phyloP scores from a whole-genome alignment of 2,888 invertebrate genomes.

The Micoletzkya japonica region DNA sequence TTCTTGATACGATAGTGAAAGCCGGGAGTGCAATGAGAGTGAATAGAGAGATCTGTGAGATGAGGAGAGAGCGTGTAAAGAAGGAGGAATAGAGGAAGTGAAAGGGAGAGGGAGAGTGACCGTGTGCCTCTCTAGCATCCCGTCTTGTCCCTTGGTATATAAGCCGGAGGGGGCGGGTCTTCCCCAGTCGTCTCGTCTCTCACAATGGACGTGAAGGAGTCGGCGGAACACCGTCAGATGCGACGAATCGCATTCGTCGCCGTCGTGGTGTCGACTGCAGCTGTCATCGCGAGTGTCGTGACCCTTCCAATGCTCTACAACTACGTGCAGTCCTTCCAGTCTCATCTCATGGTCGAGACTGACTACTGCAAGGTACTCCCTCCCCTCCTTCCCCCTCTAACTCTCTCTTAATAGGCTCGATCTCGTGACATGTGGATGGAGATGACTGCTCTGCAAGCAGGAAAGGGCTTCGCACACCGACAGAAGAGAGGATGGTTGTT shows the following conservation, averaged over 20 bases:
- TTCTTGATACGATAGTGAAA: too few relatives aligned
- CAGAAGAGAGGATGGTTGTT: constrained; percentile 57
- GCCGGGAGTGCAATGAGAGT: too few relatives aligned
- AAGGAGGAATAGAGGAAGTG: neutral
- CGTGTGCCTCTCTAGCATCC: neutral
- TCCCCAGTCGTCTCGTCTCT: neutral
- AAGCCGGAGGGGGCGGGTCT: neutral
- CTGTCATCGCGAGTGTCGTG: constrained; percentile 53
- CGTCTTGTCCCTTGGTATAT: neutral
- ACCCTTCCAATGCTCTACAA: constrained; percentile 58
- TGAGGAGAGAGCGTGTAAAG: constrained; percentile 6
- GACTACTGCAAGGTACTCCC: constrained; percentile 51
- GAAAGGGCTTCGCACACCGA: constrained; percentile 49
- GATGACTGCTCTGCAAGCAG: constrained; percentile 57
- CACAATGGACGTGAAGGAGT: constrained; percentile 48
- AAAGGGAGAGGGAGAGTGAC: neutral
- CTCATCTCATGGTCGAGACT: constrained; percentile 56
- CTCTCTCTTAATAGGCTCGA: constrained; percentile 40
- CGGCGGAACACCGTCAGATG: constrained; percentile 51
- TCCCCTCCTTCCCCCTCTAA: neutral
- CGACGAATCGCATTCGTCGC: constrained; percentile 55
- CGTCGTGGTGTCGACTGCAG: constrained; percentile 54
- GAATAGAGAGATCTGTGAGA: neutral
- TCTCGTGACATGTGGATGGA: constrained; percentile 58
- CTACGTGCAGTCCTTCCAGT: constrained; percentile 56